Percentiles rank a stretch among this genome's conserved stretches.
Evolutionary conservation across 2,888 invertebrate species (phyloP).

Genomic region (Tetragonisca angustula): DNA sequence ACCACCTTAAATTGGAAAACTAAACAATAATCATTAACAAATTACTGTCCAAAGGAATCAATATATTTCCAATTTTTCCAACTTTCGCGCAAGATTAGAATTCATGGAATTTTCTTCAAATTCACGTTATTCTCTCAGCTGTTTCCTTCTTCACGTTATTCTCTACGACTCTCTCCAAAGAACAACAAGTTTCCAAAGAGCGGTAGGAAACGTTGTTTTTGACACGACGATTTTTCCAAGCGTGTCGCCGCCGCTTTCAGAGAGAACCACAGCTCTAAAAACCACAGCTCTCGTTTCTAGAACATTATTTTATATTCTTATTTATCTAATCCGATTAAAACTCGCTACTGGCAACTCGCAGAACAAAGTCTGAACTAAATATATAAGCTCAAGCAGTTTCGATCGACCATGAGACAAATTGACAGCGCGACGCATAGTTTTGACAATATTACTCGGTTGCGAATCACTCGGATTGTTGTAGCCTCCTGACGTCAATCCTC

Average conservation of each 20-base stretch:
- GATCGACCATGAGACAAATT: no score
- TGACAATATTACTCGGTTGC: background rate
- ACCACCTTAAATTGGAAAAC: no score
- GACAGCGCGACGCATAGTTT: no score
- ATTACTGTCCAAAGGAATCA: background rate
- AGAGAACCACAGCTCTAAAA: background rate
- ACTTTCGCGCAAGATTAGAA: background rate
- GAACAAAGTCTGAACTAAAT: no score
- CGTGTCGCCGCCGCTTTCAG: background rate
- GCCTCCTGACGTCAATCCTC: background rate
- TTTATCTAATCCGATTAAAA: no score
- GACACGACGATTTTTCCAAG: slow-evolving; percentile 20
- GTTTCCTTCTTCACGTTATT: background rate
- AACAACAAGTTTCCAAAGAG: background rate
- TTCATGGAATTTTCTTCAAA: background rate
- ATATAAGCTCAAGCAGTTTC: no score
- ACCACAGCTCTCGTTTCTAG: background rate
- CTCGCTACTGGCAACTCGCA: no score
- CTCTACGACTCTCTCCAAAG: background rate
- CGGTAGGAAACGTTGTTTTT: slow-evolving; percentile 13
- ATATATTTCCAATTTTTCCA: background rate
- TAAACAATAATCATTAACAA: background rate
- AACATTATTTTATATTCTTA: background rate
- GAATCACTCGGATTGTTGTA: background rate
- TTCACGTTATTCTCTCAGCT: slow-evolving; percentile 1